Conservation (phyloP, 2,888 invertebrate species). For the Dolichomitus sp. region DNA sequence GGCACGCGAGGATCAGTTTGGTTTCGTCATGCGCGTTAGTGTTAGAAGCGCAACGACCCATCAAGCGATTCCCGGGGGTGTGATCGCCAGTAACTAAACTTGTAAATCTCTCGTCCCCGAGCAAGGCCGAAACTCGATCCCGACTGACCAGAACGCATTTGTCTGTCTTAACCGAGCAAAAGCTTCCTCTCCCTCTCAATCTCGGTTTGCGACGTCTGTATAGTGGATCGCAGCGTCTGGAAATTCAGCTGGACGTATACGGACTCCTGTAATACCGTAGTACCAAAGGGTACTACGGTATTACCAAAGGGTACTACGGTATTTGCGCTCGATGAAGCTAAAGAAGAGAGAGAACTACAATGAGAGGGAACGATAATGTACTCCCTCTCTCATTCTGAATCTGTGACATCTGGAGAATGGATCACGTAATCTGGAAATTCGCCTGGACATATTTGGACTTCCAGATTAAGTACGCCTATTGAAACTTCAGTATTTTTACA, state of each 20-base stretch:
- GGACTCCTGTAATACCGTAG: no score
- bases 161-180: conserved; percentile 82
- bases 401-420: no score
- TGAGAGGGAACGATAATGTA: conserved; percentile 48
- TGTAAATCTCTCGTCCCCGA: conserved; percentile 83
- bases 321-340: background rate
- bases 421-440: no score
- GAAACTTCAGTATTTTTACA: no score
- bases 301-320: conserved; percentile 20
- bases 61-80: conserved; percentile 83
- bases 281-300: no score
- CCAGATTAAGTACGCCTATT: no score
- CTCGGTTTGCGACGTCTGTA: conserved; percentile 20
- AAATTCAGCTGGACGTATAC: conserved; percentile 54
- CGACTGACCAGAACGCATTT: conserved; percentile 86
- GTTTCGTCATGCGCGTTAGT: conserved; percentile 33
- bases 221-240: conserved; percentile 24
- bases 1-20: conserved; percentile 1
- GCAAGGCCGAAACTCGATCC: conserved; percentile 75
- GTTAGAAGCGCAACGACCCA: conserved; percentile 71
- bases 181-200: conserved; percentile 22
- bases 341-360: background rate
- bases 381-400: no score
- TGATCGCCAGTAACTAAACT: conserved; percentile 86
- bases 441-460: no score